These are phyloP conservation scores for Dasyprocta punctata DNA, from an alignment of 2,113 vertebrate species.

Conservation along the genomic window DNA sequence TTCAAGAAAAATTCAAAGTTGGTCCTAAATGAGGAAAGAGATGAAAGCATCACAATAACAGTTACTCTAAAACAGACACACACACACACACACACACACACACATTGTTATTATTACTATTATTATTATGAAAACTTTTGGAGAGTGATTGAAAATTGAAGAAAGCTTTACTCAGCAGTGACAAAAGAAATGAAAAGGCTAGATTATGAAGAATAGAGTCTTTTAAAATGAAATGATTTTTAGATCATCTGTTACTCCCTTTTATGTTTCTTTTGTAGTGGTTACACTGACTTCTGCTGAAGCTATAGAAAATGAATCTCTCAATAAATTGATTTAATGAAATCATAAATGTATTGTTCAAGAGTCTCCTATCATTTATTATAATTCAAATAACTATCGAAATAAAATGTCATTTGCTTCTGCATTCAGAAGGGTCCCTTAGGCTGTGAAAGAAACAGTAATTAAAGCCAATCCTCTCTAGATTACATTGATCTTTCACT, in stretches of 20 bases:
- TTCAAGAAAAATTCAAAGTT: background rate
- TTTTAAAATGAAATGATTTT: constrained; percentile 7
- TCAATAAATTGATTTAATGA: constrained; percentile 25
- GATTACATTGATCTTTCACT: constrained; percentile 73
- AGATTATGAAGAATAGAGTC: background rate
- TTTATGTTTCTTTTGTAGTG: background rate
- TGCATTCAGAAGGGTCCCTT: constrained; percentile 70
- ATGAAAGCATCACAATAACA: background rate
- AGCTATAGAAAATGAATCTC: background rate
- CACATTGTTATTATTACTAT: background rate
- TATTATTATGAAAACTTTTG: background rate
- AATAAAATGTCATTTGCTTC: constrained; percentile 78
- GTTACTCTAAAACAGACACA: background rate
- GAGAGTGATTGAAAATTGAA: background rate
- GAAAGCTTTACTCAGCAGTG: background rate
- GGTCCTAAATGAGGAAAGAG: background rate
- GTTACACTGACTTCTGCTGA: background rate
- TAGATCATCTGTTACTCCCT: background rate
- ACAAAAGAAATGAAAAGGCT: background rate
- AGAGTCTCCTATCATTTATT: constrained; percentile 63
- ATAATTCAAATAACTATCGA: constrained; percentile 77
- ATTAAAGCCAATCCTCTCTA: constrained; percentile 77
- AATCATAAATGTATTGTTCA: constrained; percentile 5
- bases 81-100: background rate
- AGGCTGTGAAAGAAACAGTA: constrained; percentile 74